Evolutionary conservation across 2,797 vertebrate species (phyloP), one percentile per base, ranked within the genome.

Genomic region (Tenualosa ilisha): DNA sequence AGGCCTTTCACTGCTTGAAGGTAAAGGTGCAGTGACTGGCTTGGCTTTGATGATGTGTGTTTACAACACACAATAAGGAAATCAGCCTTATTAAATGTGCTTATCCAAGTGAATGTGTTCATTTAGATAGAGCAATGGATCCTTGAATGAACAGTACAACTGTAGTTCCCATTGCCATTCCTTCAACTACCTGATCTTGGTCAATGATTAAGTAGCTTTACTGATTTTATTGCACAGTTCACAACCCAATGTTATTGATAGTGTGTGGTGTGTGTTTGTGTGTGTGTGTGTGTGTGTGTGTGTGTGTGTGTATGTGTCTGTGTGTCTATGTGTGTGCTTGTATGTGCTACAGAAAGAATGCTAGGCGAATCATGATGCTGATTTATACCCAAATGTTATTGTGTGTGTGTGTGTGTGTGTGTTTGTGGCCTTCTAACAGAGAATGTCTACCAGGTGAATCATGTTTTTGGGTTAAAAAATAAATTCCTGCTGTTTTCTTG

Each of bases 281-380:
- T 75, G 68, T 75, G 68, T 75, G 65, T 72, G 65, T 72, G 65
- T 72, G 26, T 72, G 26, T 72, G 68, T 75, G 31, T 75, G 68
- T 75, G 68, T 43, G 68, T 75, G 68, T 75, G 68, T 40, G 68
- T 75, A 13, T 75, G 68, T 40, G 68, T 75, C 2, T 75, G 31
- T 40, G 37, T 75, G 68, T 40, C 31, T 75, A 37, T 40, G 24
- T 40, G 24, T 26, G 31, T 40, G 68, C 3, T n/a, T n/a, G 12
- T 43, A 37, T 75, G 65, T 65, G 63, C 24, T 6, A 3, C 43
- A 46, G 43, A 46, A 12, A 61, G 49, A 12, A 61, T 65, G 63
- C 31, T 6, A 2, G 9, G 63, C 11, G 61, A 9, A 26, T 24
- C 22, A n/a, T 22, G 22, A 26, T 65, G 61, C 43, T 46, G 6